Conservation (phyloP, 2,113 vertebrate genomes). For the Labeo catla region DNA sequence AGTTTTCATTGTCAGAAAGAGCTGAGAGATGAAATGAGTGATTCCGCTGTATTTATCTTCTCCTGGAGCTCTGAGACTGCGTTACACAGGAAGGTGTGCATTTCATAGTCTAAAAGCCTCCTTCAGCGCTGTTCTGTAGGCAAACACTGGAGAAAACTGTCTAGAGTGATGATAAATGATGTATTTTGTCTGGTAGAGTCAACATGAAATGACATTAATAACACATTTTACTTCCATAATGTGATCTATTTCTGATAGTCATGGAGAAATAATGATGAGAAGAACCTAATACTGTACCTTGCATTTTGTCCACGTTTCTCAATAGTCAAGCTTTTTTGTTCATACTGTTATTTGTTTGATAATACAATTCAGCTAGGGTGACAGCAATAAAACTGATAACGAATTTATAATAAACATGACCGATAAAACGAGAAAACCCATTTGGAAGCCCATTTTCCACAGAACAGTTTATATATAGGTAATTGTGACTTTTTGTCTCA, state of each 20-base stretch:
- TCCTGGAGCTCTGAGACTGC: not conserved
- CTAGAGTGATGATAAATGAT: not conserved
- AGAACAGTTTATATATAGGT: too few species aligned
- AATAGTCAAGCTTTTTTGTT: too few species aligned
- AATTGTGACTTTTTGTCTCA: too few species aligned
- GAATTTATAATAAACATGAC: too few species aligned
- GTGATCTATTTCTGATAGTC: not conserved
- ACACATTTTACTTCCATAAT: not conserved
- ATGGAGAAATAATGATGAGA: not conserved
- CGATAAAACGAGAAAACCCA: too few species aligned
- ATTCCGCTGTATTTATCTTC: conserved; percentile 4
- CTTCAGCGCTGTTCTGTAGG: not conserved
- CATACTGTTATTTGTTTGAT: not conserved
- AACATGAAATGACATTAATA: not conserved
- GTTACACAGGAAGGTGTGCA: not conserved
- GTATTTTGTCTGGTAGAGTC: not conserved
- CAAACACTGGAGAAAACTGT: not conserved
- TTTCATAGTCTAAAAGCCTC: conserved; percentile 6
- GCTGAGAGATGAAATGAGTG: not conserved
- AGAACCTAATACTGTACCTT: not conserved
- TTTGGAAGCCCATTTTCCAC: too few species aligned
- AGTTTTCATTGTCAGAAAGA: conserved; percentile 26
- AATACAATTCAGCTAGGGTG: too few species aligned
- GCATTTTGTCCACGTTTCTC: too few species aligned
- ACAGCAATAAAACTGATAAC: not conserved